Evolutionary conservation across 2,888 invertebrate species (phyloP).

Genomic region (Gandaritis pyraliata): DNA sequence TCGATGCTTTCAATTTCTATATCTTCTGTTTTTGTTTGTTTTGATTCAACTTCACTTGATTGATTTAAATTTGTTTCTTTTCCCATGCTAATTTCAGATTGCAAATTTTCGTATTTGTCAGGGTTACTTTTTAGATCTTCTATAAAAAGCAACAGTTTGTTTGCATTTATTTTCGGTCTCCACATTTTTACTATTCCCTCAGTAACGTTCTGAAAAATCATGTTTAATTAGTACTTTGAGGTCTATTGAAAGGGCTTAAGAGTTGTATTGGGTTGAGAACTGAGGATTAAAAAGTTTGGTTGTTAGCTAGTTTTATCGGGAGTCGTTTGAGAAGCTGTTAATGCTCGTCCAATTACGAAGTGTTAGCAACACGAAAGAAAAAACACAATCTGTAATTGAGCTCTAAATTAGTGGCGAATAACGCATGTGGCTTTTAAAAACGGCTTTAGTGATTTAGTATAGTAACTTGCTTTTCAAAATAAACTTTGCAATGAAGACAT

Average conservation of each 20-base stretch:
- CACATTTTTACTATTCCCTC: slow-evolving; percentile 74
- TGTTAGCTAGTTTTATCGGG: slow-evolving; percentile 42
- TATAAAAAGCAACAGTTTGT: slow-evolving; percentile 66
- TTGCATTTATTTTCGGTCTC: slow-evolving; percentile 68
- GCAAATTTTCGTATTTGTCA: slow-evolving; percentile 53
- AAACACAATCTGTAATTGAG: slow-evolving; percentile 1
- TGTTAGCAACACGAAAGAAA: neutral
- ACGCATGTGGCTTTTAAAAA: no score
- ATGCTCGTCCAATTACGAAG: slow-evolving; percentile 28
- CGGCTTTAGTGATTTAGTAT: no score
- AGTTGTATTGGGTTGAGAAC: slow-evolving; percentile 6
- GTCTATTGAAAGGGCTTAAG: slow-evolving; percentile 2
- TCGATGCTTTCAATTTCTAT: slow-evolving; percentile 31
- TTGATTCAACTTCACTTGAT: neutral
- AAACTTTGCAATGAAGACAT: no score
- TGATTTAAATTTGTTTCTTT: neutral
- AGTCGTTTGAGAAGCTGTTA: slow-evolving; percentile 22
- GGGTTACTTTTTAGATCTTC: slow-evolving; percentile 65
- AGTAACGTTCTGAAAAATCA: slow-evolving; percentile 65
- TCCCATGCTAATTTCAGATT: neutral
- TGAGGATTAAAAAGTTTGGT: slow-evolving; percentile 44
- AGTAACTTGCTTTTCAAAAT: no score
- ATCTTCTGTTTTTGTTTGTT: slow-evolving; percentile 1
- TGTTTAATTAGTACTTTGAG: slow-evolving; percentile 2
- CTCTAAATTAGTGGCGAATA: neutral